These are phyloP conservation scores for Trichonephila clavata DNA, from an alignment of 1,140 invertebrate species.

Conservation along the genomic window DNA sequence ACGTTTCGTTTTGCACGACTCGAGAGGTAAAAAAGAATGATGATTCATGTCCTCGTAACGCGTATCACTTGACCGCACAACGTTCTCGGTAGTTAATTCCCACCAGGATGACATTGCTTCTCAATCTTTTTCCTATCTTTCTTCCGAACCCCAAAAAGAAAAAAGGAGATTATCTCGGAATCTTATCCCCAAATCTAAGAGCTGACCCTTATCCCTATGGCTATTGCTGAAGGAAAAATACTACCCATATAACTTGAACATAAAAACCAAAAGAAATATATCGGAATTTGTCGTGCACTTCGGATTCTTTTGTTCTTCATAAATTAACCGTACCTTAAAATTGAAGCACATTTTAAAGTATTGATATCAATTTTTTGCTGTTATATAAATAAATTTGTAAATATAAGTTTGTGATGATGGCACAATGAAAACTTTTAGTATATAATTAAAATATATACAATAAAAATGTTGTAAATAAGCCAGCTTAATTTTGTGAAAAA, in stretches of 20 bases:
- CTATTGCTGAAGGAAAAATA: background rate
- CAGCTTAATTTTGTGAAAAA: too few relatives aligned
- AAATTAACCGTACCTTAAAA: too few relatives aligned
- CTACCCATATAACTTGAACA: background rate
- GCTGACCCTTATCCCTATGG: background rate
- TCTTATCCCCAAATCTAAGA: background rate
- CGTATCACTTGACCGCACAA: conserved; percentile 44
- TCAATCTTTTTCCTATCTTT: conserved; percentile 17
- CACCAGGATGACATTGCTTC: conserved; percentile 6
- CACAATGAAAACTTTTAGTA: too few relatives aligned
- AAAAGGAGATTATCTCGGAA: conserved; percentile 15
- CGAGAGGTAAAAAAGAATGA: background rate
- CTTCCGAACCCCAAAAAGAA: background rate
- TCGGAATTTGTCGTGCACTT: background rate
- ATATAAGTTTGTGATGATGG: background rate
- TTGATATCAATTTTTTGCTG: too few relatives aligned
- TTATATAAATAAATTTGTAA: background rate
- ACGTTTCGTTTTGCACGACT: background rate
- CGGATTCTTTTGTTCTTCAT: background rate
- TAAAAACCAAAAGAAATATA: conserved; percentile 3
- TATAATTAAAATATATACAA: too few relatives aligned
- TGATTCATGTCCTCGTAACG: background rate
- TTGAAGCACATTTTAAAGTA: too few relatives aligned
- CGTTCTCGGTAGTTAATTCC: conserved; percentile 39
- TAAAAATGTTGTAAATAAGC: too few relatives aligned